Conservation (phyloP, 1,140 invertebrate species). For the Cydia pomonella region DNA sequence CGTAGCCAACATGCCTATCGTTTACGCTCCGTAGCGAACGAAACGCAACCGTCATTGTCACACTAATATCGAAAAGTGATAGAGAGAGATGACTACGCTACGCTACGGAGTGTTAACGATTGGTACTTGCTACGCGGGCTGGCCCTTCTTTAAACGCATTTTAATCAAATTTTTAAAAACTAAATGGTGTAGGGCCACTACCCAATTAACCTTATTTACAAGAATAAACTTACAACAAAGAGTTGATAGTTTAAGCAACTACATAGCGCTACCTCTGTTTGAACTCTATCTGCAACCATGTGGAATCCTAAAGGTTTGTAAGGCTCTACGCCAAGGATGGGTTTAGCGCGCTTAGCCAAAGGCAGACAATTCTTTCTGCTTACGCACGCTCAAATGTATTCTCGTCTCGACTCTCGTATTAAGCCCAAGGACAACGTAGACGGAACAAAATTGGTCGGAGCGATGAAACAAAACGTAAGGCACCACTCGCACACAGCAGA, state of each 20-base stretch:
- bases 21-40: too few species aligned
- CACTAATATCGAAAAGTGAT: too few species aligned
- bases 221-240: too few species aligned
- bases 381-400: conserved; percentile 45
- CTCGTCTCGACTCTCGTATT: conserved; percentile 46
- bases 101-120: too few species aligned
- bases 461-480: conserved; percentile 46
- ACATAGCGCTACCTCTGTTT: not conserved
- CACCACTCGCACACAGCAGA: conserved; percentile 35
- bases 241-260: not conserved
- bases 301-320: conserved; percentile 38
- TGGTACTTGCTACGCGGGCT: too few species aligned
- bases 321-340: conserved; percentile 40
- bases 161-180: too few species aligned
- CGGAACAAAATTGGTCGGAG: conserved; percentile 51
- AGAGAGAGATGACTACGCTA: too few species aligned
- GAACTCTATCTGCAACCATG: not conserved
- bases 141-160: too few species aligned
- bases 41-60: too few species aligned
- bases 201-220: not conserved
- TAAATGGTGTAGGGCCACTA: too few species aligned
- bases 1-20: too few species aligned
- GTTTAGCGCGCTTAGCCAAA: conserved; percentile 43
- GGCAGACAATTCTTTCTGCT: conserved; percentile 43
- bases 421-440: conserved; percentile 54